Percentiles rank a stretch among this genome's conserved stretches.
Conservation (phyloP, 2,888 invertebrate species). For the Acronicta leporina region DNA sequence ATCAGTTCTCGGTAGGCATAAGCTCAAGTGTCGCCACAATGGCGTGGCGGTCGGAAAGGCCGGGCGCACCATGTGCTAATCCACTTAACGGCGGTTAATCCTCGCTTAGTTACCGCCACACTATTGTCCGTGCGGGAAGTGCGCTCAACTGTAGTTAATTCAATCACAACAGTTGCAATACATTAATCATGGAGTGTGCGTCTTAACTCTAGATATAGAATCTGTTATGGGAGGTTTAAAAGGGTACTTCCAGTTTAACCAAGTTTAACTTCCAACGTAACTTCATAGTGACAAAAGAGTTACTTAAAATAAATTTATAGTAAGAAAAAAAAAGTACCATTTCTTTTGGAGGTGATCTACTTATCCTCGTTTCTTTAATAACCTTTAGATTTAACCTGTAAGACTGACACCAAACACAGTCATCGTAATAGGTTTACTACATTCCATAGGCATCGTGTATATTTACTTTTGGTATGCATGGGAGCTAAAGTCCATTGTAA, state of each 20-base stretch:
- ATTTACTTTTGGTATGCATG: too few relatives aligned
- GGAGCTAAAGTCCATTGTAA: too few relatives aligned
- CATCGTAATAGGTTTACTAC: too few relatives aligned
- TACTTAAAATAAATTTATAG: too few relatives aligned
- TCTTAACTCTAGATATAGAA: conserved; percentile 5
- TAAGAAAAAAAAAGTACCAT: too few relatives aligned
- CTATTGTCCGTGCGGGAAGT: conserved; percentile 61
- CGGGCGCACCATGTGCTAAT: conserved; percentile 75
- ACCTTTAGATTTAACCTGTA: too few relatives aligned
- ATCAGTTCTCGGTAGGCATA: conserved; percentile 40
- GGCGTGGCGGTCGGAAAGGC: conserved; percentile 64
- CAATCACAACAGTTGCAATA: conserved; percentile 72
- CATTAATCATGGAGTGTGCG: conserved; percentile 32
- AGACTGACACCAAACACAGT: too few relatives aligned
- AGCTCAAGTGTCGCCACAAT: conserved; percentile 54
- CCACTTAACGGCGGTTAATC: conserved; percentile 79
- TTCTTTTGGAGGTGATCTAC: too few relatives aligned
- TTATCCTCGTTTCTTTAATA: too few relatives aligned
- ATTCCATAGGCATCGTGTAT: too few relatives aligned
- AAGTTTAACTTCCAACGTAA: too few relatives aligned
- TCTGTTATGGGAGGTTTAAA: neutral
- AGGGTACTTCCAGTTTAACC: neutral
- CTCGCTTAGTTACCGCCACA: conserved; percentile 59
- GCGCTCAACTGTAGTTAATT: conserved; percentile 69
- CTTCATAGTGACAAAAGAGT: too few relatives aligned